phyloP scores from a whole-genome alignment of 2,113 vertebrate species.

The Chunga burmeisteri region DNA sequence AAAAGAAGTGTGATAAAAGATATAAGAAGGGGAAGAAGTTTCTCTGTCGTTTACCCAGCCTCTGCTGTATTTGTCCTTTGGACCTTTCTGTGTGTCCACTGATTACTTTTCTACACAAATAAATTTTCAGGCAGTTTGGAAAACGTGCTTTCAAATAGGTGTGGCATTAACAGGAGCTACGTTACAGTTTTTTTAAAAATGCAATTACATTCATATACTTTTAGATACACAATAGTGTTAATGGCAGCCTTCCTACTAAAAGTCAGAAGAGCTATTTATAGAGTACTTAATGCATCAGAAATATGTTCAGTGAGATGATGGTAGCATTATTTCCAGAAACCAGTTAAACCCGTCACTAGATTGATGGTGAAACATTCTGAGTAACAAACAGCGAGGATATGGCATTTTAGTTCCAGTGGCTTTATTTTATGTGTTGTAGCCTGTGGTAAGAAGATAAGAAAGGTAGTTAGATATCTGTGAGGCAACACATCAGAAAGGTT shows the following conservation, averaged over 20 bases:
- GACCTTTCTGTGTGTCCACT: conserved; percentile 5
- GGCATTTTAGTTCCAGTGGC: conserved; percentile 37
- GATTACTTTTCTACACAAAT: conserved; percentile 58
- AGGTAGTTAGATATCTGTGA: conserved; percentile 21
- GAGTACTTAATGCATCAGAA: conserved; percentile 63
- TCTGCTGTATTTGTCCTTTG: conserved; percentile 31
- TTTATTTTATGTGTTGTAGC: conserved; percentile 57
- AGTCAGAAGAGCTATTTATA: conserved; percentile 62
- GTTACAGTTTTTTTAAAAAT: background rate
- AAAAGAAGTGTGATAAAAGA: conserved; percentile 54
- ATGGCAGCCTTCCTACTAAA: conserved; percentile 21
- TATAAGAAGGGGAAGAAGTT: background rate
- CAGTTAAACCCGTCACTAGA: conserved; percentile 64
- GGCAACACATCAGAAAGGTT: background rate
- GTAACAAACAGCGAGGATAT: conserved; percentile 52
- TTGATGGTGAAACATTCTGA: conserved; percentile 49
- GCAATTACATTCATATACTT: conserved; percentile 32
- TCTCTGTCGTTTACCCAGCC: background rate
- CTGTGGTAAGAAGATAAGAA: conserved; percentile 60
- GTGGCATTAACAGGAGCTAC: background rate
- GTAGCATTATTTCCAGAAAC: conserved; percentile 69
- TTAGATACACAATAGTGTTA: conserved; percentile 14
- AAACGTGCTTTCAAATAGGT: conserved; percentile 47
- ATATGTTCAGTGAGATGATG: conserved; percentile 53
- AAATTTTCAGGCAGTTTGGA: conserved; percentile 45